Base-by-base conservation (phyloP, 2,113 vertebrate genomes). In the Corydoras maculifer region DNA sequence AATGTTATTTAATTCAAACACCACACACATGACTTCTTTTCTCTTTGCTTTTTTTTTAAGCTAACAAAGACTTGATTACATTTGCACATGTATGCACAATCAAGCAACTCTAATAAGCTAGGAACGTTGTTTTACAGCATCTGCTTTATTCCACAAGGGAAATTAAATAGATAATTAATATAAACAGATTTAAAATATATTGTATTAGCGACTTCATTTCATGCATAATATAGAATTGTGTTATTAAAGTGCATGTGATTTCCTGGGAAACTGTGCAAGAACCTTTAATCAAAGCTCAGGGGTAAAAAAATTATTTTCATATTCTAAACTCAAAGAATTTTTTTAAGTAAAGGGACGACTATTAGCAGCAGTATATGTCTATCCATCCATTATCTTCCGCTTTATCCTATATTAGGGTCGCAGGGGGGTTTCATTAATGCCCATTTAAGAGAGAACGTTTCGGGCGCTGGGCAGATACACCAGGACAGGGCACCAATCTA, bases 41-140 rank as follows among this genome's bases (percentile, higher is more conserved):
- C 9, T 43, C 35, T 8, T 43, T 4, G 35, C 35, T 2, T 43
- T 43, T 8, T 43, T 43, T 43, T 2, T 43, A 43, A 43, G 7
- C 8, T 63, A 10, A 57, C 60, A 71, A 29, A 29, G 10, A 32
- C 63, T 57, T 63, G 51, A 57, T 62, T 55, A 57, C 18, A 43
- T 14, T 53, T 53, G 51, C 51, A 53, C 51, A 12, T 53, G 13
- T 14, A 53, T 53, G 51, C 51, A 53, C 5, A 53, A 12, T 53
- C 51, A 53, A 53, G 9, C 51, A 53, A 53, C 9, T 53, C 51
- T 53, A 53, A 53, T 53, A 53, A 53, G 13, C 51, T 53, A 10
- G 13, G 51, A 53, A 53, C 51, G 11, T 53, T 53, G 51, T 53
- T 14, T 53, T 53, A 14, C 13, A 53, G 51, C 51, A 53, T 53